Conservation (phyloP, 2,888 invertebrate genomes). For the Morinoia aosen region DNA sequence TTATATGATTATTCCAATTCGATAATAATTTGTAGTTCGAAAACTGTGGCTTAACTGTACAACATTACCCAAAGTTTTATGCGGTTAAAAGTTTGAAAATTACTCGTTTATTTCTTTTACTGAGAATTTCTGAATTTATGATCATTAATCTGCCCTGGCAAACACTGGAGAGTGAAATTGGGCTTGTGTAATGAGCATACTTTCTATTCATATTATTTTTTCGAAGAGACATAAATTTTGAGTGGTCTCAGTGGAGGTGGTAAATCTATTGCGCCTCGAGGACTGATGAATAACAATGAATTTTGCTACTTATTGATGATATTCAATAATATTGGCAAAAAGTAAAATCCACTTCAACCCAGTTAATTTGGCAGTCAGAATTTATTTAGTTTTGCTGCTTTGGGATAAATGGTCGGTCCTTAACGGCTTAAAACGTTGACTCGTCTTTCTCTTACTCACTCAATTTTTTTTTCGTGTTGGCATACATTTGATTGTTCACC, state of each 20-base stretch:
- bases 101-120: not conserved
- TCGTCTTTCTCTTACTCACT: not conserved
- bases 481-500: not conserved
- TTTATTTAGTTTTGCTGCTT: not conserved
- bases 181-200: not conserved
- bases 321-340: not conserved
- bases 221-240: not conserved
- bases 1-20: not conserved
- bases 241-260: not conserved
- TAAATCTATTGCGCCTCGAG: not conserved
- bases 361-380: not conserved
- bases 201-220: not conserved
- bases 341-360: not conserved
- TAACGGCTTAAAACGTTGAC: not conserved
- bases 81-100: not conserved
- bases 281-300: not conserved
- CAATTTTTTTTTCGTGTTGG: not conserved
- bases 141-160: not conserved
- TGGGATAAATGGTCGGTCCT: not conserved
- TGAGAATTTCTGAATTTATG: not conserved
- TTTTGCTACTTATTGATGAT: not conserved
- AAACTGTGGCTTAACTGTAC: not conserved
- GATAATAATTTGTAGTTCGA: not conserved
- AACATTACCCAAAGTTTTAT: not conserved
- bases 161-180: not conserved